Base-by-base conservation (phyloP, 2,797 vertebrate species). In the Zalophus californianus region DNA sequence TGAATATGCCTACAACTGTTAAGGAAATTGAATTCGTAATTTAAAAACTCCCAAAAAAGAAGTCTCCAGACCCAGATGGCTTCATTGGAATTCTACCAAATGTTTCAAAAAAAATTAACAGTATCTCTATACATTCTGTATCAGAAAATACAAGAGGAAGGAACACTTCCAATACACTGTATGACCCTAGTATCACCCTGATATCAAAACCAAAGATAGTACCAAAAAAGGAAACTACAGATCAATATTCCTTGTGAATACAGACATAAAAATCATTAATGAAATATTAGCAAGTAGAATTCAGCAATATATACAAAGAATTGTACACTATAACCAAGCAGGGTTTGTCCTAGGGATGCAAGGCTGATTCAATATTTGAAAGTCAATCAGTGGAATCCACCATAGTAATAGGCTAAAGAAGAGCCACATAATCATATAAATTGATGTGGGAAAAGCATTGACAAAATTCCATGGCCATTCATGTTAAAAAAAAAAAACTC, bases 31-130 rank as follows among this genome's bases (percentile, higher is more conserved):
- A 89, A 95, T 86, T 83, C 60, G 35, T 75, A 80, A 96, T 73
- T 78, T 82, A 52, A 93, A 98, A 87, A 64, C 15, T 54, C 85
- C n/a, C 44, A 54, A n/a, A 78, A 92, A 95, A 83, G 80, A 97
- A 79, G 11, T 88, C 80, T 97, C 72, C 52, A 62, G 27, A 48
- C 27, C 80, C 94, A 93, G 93, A 92, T 86, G 91, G 88, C 44
- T 84, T 95, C 14, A 27, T 23, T 80, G 52, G 91, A 94, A 87
- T 82, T 84, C 62, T 80, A 96, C 41, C 60, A 94, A 92, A 84
- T 50, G n/a, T 86, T 92, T 89, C 82, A 83, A 86, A 75, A 90
- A 70, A 75, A 96, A 87, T 79, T 32, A 79, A 64, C 89, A 56
- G 70, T 35, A 38, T 73, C 41, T 48, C 54, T 15, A 8, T 66